phyloP scores from a whole-genome alignment of 2,888 invertebrate species.

The Stenurella melanura region DNA sequence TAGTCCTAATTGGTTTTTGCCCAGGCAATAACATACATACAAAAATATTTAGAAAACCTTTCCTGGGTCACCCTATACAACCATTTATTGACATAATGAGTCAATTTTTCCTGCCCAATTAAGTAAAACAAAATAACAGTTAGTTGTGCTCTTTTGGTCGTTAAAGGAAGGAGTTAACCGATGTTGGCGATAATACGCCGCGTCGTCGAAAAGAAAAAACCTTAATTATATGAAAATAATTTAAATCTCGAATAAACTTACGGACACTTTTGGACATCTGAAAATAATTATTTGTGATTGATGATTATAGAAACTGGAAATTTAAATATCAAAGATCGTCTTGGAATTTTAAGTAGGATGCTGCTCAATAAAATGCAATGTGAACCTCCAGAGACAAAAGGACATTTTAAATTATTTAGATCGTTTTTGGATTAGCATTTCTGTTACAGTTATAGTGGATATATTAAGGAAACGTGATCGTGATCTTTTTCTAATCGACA shows the following conservation, averaged over 20 bases:
- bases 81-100: background rate
- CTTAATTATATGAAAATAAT: constrained; percentile 6
- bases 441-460: constrained; percentile 57
- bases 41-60: no score
- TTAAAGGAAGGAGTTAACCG: background rate
- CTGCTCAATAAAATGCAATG: constrained; percentile 34
- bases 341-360: constrained; percentile 33
- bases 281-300: constrained; percentile 20
- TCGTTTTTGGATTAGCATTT: constrained; percentile 55
- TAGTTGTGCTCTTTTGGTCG: background rate
- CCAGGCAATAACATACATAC: no score
- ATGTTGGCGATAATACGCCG: background rate
- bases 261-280: constrained; percentile 1
- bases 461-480: constrained; percentile 63
- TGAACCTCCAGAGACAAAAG: constrained; percentile 39
- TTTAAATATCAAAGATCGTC: constrained; percentile 33
- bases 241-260: background rate
- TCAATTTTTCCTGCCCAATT: background rate
- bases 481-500: constrained; percentile 65
- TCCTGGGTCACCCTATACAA: background rate
- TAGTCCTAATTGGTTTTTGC: no score
- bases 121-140: background rate
- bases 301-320: constrained; percentile 25
- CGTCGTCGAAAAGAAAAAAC: background rate
- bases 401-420: constrained; percentile 54